These are phyloP conservation scores for Allygus modestus DNA, from an alignment of 2,888 invertebrate genomes.

Conservation along the genomic window DNA sequence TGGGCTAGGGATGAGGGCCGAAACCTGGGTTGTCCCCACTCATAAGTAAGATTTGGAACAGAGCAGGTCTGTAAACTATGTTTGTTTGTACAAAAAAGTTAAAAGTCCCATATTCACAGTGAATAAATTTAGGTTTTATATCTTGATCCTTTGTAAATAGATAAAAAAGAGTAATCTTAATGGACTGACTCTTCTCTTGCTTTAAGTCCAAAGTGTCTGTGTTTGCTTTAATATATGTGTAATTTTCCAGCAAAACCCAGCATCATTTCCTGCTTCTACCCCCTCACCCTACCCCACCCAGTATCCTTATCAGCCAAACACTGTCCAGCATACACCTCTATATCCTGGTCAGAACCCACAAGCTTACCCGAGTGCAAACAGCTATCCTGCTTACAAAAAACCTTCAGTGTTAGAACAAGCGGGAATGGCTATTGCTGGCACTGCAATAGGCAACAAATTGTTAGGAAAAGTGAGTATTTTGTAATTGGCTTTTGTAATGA, in stretches of 20 bases:
- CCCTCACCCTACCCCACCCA: conserved; percentile 4
- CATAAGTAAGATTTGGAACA: no score
- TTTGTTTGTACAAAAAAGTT: no score
- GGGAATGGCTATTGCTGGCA: conserved; percentile 57
- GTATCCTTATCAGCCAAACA: conserved; percentile 16
- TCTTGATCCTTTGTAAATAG: no score
- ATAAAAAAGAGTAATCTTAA: no score
- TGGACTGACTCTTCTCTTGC: no score
- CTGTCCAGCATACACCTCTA: conserved; percentile 17
- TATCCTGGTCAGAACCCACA: conserved; percentile 38
- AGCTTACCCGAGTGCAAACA: conserved; percentile 34
- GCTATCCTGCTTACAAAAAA: conserved; percentile 49
- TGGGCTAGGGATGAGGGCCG: no score
- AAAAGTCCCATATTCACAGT: no score
- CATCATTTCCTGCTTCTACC: conserved; percentile 7
- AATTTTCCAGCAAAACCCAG: conserved; percentile 34
- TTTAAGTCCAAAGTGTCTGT: not conserved
- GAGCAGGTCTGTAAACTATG: no score
- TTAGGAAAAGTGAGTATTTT: conserved; percentile 57
- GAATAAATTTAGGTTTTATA: no score
- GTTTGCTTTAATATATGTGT: not conserved
- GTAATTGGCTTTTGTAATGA: no score
- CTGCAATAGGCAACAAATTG: conserved; percentile 54
- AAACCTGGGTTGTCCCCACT: no score
- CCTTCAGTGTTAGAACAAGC: conserved; percentile 58